Evolutionary conservation across 1,140 invertebrate species (phyloP).

Genomic region (Pseudomyrmex flavicornis): DNA sequence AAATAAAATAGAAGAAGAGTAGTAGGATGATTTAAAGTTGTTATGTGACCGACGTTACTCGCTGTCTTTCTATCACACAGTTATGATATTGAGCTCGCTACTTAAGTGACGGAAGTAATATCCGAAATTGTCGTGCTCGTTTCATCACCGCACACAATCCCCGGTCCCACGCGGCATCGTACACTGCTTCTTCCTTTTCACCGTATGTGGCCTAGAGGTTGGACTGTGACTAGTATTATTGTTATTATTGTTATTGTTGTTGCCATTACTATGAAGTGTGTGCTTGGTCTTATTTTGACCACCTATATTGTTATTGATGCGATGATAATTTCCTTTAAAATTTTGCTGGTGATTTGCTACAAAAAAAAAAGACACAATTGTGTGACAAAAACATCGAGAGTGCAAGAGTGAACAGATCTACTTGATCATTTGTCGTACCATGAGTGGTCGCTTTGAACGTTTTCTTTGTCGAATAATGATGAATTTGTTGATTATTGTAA

Average conservation of each 20-base stretch:
- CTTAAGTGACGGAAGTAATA: conserved; percentile 67
- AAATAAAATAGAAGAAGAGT: conserved; percentile 36
- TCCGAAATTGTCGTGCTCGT: conserved; percentile 68
- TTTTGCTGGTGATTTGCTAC: conserved; percentile 81
- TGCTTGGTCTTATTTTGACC: conserved; percentile 82
- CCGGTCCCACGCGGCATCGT: conserved; percentile 79
- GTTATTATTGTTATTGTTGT: conserved; percentile 78
- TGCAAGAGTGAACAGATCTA: conserved; percentile 8
- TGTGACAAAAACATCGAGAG: neutral
- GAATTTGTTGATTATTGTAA: conserved; percentile 81
- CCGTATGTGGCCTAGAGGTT: conserved; percentile 75
- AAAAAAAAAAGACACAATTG: conserved; percentile 31
- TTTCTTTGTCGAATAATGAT: conserved; percentile 82
- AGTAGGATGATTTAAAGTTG: conserved; percentile 63
- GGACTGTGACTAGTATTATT: conserved; percentile 79
- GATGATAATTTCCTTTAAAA: conserved; percentile 79
- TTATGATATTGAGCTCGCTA: conserved; percentile 74
- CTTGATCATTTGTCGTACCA: conserved; percentile 71
- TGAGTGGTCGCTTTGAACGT: conserved; percentile 81
- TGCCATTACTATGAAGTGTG: conserved; percentile 75
- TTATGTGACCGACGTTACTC: conserved; percentile 61
- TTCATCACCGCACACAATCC: conserved; percentile 85
- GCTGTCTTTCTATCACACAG: conserved; percentile 70
- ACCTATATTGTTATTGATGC: conserved; percentile 80
- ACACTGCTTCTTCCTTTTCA: conserved; percentile 83